Conservation (phyloP, 2,888 invertebrate species). For the Priocnemis perturbator region DNA sequence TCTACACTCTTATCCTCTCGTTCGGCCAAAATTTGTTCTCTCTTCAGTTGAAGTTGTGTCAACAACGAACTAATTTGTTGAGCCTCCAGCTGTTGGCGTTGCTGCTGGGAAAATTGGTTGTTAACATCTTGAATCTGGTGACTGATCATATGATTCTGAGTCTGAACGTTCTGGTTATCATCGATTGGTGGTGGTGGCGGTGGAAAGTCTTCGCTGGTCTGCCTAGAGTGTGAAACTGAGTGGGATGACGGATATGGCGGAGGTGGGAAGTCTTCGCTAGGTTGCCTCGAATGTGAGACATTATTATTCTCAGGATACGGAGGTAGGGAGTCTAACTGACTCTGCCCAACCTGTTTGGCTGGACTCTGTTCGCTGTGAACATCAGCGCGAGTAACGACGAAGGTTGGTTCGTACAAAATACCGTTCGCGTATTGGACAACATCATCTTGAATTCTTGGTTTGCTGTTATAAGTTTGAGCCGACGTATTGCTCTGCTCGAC, state of each 20-base stretch:
- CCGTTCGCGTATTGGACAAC: slow-evolving; percentile 77
- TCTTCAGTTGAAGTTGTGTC: slow-evolving; percentile 70
- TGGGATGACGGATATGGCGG: slow-evolving; percentile 89
- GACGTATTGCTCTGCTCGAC: slow-evolving; percentile 63
- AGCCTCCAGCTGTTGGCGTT: slow-evolving; percentile 62
- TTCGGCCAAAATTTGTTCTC: slow-evolving; percentile 73
- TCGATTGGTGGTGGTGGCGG: slow-evolving; percentile 90
- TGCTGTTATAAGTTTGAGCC: slow-evolving; percentile 55
- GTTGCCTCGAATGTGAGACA: slow-evolving; percentile 76
- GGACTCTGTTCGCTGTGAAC: slow-evolving; percentile 90
- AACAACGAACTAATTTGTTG: slow-evolving; percentile 69
- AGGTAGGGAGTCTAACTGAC: slow-evolving; percentile 77
- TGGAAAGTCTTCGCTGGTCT: slow-evolving; percentile 92
- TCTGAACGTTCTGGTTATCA: slow-evolving; percentile 72
- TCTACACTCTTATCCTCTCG: slow-evolving; percentile 61
- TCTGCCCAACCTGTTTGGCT: slow-evolving; percentile 49
- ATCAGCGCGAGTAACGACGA: slow-evolving; percentile 89
- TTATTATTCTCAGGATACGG: slow-evolving; percentile 75
- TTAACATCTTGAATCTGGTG: slow-evolving; percentile 31
- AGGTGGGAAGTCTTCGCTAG: slow-evolving; percentile 77
- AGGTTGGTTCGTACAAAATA: slow-evolving; percentile 70
- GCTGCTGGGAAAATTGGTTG: slow-evolving; percentile 44
- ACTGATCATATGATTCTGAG: background rate
- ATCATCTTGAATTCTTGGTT: slow-evolving; percentile 72
- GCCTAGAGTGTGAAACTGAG: slow-evolving; percentile 88